These are phyloP conservation scores for Pica pica DNA, from an alignment of 2,113 vertebrate genomes.

Conservation along the genomic window DNA sequence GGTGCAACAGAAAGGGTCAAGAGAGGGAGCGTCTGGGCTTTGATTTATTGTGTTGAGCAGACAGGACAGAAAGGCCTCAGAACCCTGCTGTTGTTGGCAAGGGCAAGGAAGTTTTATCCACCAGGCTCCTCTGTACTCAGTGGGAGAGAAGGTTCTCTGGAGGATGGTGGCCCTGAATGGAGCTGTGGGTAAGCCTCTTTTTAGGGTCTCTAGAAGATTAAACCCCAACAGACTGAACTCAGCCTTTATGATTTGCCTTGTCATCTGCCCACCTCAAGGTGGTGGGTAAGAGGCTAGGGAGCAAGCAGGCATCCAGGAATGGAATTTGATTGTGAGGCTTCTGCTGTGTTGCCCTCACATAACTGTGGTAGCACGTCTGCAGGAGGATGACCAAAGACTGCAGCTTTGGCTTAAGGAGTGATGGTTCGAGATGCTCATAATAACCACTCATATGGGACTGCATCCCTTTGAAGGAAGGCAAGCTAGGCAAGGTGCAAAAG, in stretches of 20 bases:
- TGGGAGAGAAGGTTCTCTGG: background rate
- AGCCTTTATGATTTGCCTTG: background rate
- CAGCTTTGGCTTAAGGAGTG: background rate
- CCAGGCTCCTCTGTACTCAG: background rate
- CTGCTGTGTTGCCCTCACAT: rapidly evolving
- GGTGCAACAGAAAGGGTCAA: background rate
- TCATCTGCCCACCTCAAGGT: background rate
- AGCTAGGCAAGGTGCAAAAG: background rate
- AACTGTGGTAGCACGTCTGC: background rate
- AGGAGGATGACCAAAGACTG: background rate
- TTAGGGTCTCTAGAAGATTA: background rate
- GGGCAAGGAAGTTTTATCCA: background rate
- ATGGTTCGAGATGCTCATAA: background rate
- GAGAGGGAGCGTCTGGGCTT: background rate
- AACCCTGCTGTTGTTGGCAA: background rate
- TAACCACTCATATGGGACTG: background rate
- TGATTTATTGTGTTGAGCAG: background rate
- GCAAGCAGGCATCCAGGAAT: background rate
- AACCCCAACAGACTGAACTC: background rate
- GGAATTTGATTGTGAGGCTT: background rate
- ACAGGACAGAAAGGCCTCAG: background rate
- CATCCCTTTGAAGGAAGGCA: background rate
- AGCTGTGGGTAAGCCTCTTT: background rate
- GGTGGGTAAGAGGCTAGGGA: background rate
- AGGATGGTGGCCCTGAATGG: background rate